phyloP scores from a whole-genome alignment of 1,140 invertebrate species.

The Heliconius hewitsoni region DNA sequence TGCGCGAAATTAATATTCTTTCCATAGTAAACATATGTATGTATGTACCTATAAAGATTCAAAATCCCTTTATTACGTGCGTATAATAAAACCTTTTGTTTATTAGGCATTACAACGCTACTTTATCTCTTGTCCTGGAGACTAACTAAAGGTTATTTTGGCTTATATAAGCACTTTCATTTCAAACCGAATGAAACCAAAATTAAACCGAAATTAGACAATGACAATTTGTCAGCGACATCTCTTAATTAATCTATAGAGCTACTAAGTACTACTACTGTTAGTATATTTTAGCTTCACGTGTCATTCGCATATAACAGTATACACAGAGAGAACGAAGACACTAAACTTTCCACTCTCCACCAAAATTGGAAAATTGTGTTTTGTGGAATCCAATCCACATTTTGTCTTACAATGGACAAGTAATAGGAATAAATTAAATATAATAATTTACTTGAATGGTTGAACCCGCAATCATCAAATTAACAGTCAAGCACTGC shows the following conservation, averaged over 20 bases:
- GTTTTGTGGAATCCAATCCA: too few species aligned
- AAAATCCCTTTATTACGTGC: slow-evolving; percentile 13
- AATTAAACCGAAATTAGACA: not conserved
- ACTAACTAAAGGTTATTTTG: not conserved
- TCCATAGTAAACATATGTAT: not conserved
- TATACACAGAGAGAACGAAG: not conserved
- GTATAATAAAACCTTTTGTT: slow-evolving; percentile 22
- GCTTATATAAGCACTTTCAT: not conserved
- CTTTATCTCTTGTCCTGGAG: not conserved
- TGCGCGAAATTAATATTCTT: not conserved
- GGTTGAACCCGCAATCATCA: too few species aligned
- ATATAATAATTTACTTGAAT: too few species aligned
- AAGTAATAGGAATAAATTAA: too few species aligned
- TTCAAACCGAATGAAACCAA: too few species aligned
- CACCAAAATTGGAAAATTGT: too few species aligned
- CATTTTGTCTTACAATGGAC: too few species aligned
- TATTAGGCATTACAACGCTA: slow-evolving; percentile 17
- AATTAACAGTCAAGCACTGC: too few species aligned
- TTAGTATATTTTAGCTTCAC: too few species aligned
- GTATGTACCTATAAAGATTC: not conserved
- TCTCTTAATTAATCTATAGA: not conserved
- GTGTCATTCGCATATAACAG: not conserved
- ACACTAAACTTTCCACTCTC: too few species aligned
- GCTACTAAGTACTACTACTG: too few species aligned
- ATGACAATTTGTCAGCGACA: not conserved